These are phyloP conservation scores for Lissocephala sabroskyi DNA, from an alignment of 2,888 invertebrate species.

Conservation along the genomic window DNA sequence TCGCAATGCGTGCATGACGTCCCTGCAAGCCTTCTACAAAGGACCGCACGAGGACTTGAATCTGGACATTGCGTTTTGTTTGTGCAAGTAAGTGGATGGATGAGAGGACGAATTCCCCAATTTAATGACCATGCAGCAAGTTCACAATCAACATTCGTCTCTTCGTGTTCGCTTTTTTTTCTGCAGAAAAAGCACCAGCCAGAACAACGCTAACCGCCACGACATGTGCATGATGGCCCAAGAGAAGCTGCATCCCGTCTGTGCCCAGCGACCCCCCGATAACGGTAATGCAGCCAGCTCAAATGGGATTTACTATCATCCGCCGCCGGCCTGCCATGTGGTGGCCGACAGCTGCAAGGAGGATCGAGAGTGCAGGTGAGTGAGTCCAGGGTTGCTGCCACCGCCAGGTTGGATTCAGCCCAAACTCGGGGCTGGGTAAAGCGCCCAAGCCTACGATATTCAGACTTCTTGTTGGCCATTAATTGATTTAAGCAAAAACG, in stretches of 20 bases:
- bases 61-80: conserved; percentile 91
- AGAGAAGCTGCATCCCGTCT: conserved; percentile 90
- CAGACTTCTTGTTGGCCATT: conserved; percentile 21
- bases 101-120: not conserved
- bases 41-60: conserved; percentile 86
- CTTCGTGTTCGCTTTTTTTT: conserved; percentile 5
- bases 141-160: too few species aligned
- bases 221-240: conserved; percentile 92
- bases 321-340: conserved; percentile 89
- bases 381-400: conserved; percentile 7
- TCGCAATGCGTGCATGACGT: conserved; percentile 89
- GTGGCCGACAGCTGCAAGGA: conserved; percentile 88
- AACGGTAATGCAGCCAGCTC: conserved; percentile 74
- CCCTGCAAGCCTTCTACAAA: conserved; percentile 88
- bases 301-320: conserved; percentile 73
- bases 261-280: conserved; percentile 85
- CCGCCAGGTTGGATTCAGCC: too few species aligned
- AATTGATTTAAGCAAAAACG: conserved; percentile 42
- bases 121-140: too few species aligned
- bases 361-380: conserved; percentile 88
- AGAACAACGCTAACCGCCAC: conserved; percentile 77
- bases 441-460: conserved; percentile 52
- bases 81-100: conserved; percentile 89
- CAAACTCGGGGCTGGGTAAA: too few species aligned
- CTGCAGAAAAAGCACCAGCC: conserved; percentile 82